Base-by-base conservation (phyloP, 2,113 vertebrate genomes). In the Anoura caudifer region DNA sequence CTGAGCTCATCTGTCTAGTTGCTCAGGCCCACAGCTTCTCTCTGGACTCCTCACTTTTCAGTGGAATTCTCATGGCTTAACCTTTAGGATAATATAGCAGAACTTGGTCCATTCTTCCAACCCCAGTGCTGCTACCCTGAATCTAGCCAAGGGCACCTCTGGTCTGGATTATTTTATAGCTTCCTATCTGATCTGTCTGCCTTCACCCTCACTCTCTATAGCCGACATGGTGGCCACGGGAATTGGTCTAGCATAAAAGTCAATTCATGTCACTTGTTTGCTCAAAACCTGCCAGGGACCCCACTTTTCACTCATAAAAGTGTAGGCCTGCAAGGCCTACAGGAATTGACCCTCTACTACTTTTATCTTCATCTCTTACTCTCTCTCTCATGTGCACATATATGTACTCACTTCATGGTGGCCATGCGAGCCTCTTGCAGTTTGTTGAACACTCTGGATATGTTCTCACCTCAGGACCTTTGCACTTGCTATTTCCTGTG, bases 321-420 rank as follows among this genome's bases (percentile, higher is more conserved):
- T 43, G 2, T 16, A 50, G 26, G 69, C 16, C 70, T 38, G 45
- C 11, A 14, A 75, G 36, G 2, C 2, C 19, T 5, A 16, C 0
- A 0, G 15, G 6, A 16, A 79, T 13, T 26, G 47, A 22, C 8
- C 19, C 47, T 47, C 15, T 20, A 43, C 7, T 5, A 17, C 17
- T 54, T 13, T 17, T 24, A 1, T 7, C 26, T 11, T 31, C 50
- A 52, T 54, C 20, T 11, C 52, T 3, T 19, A 5, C 20, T 19
- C 31, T 45, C 17, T 14, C 4, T 76, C 19, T 9, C 5, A 9
- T 20, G 28, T 5, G 14, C 9, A 3, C 5, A 3, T 38, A 11
- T 4, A 33, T 1, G 3, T 3, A 5, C 7, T 17, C 22, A 38
- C 16, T 72, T 83, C 43, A 17, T 0, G 0, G 16, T 1, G n/a